Percentiles rank a stretch among this genome's conserved stretches.
Evolutionary conservation across 2,113 vertebrate genomes (phyloP).

Genomic region (Amia ocellicauda): DNA sequence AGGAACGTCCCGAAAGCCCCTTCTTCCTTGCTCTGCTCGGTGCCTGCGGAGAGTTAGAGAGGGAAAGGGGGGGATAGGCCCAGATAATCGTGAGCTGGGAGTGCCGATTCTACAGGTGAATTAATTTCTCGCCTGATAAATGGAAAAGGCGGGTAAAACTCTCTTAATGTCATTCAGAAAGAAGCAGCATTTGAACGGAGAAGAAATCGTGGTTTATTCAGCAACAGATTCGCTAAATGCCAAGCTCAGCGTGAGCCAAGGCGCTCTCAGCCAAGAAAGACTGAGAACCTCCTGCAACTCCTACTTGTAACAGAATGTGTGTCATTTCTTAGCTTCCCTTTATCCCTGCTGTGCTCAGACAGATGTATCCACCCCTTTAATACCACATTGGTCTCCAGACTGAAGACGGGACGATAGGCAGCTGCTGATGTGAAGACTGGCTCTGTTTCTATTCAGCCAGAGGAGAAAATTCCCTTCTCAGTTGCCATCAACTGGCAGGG

Average conservation of each 20-base stretch:
- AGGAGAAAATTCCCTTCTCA: neutral
- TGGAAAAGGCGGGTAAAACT: neutral
- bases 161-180: neutral
- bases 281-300: too few relatives aligned
- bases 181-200: neutral
- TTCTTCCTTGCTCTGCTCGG: constrained; percentile 81
- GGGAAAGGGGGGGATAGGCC: neutral
- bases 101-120: neutral
- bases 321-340: too few relatives aligned
- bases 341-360: too few relatives aligned
- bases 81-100: neutral
- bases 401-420: too few relatives aligned
- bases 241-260: too few relatives aligned
- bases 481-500: too few relatives aligned
- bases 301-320: too few relatives aligned
- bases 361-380: too few relatives aligned
- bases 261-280: too few relatives aligned
- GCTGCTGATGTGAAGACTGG: too few relatives aligned
- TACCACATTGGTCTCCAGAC: too few relatives aligned
- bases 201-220: neutral
- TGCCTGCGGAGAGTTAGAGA: constrained; percentile 53
- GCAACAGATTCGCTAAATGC: too few relatives aligned
- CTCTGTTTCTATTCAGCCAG: neutral
- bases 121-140: neutral
- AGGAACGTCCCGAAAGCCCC: constrained; percentile 84